Evolutionary conservation across 92 coral and sea anemone species (phyloP), one percentile per base, ranked within the genome.

Genomic region (Micromussa lordhowensis): DNA sequence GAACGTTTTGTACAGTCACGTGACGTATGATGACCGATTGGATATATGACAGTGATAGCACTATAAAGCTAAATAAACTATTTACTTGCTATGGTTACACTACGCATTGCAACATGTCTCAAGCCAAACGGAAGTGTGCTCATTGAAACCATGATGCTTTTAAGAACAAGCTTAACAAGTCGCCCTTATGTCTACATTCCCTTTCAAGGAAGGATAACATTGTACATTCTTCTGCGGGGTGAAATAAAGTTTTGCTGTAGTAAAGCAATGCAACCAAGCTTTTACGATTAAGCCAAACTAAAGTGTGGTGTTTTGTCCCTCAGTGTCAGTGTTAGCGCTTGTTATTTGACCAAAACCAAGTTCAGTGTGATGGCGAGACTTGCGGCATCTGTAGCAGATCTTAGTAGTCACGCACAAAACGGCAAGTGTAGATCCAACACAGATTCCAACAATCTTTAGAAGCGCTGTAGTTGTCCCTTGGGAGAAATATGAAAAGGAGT

Each of bases 381-480:
- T 66, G 71, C 71, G 13, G 71, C 71, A 66, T 28, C 71, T n/a
- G 71, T n/a, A 66, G 71, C 71, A 66, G 71, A 66, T 11, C 32
- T 66, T 66, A 5, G 32, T 66, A 26, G 29, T 34, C 34, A 66
- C 71, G 34, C 71, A 66, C 18, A 66, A 66, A n/a, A 31, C 32
- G 12, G 12, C 29, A 16, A 66, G 71, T 26, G 71, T 28, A 28
- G 17, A 30, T 0, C 71, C 71, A 11, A 66, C 32, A 66, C 71
- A 66, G 29, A 66, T 66, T 66, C 71, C 71, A 0, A 66, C 34
- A 66, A 66, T 66, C 71, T n/a, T 66, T 8, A 66, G 71, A 66
- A 66, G 11, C 15, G 71, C 71, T 66, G 71, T 13, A 11, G 71
- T 13, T n/a, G 71, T 66, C 12, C 71, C 71, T 66, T 32, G 17